Evolutionary conservation across 2,113 vertebrate species (phyloP).

Genomic region (Nasalis larvatus): DNA sequence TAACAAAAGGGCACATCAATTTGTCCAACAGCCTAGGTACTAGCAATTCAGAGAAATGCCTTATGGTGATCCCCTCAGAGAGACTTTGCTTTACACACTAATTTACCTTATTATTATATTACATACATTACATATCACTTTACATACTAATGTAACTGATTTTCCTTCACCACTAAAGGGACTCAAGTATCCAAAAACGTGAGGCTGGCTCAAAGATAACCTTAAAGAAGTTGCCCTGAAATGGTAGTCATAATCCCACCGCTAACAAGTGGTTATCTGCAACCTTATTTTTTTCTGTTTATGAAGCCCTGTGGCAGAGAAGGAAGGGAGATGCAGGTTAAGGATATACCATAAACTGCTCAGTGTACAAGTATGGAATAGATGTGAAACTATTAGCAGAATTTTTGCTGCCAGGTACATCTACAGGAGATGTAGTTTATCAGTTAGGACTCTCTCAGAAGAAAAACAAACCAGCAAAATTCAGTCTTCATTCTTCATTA

Average conservation of each 20-base stretch:
- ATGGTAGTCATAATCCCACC: neutral
- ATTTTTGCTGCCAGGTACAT: slow-evolving; percentile 30
- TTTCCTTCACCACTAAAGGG: neutral
- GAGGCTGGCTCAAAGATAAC: neutral
- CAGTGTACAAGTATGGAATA: neutral
- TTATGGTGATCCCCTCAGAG: neutral
- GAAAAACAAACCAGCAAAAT: neutral
- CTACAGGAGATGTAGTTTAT: neutral
- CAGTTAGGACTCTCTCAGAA: neutral
- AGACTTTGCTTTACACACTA: neutral
- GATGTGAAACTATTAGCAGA: neutral
- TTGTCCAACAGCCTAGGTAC: neutral
- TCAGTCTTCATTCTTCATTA: neutral
- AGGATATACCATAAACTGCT: neutral
- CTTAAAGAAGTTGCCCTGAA: neutral
- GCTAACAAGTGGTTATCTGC: neutral
- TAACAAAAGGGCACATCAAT: neutral
- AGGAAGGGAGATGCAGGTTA: neutral
- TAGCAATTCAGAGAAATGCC: neutral
- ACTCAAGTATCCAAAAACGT: neutral
- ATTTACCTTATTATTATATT: neutral
- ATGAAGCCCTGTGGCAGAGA: neutral
- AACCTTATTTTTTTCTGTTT: neutral
- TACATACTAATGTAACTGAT: neutral
- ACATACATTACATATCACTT: neutral